Evolutionary conservation across 2,888 invertebrate genomes (phyloP).

Genomic region (Ptilodon capucinus): DNA sequence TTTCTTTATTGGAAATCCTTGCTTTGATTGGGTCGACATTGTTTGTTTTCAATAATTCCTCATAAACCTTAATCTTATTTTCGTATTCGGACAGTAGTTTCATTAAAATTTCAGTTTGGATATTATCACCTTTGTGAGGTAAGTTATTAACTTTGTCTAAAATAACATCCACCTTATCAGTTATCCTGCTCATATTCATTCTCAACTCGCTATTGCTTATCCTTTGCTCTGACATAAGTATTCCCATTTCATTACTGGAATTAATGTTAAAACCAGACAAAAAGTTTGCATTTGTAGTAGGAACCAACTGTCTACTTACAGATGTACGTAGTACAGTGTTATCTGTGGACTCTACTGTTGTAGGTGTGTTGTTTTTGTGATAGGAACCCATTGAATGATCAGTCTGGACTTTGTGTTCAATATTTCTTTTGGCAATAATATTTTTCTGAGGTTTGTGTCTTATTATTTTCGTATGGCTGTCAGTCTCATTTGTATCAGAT

Average conservation of each 20-base stretch:
- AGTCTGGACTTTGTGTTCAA: constrained; percentile 36
- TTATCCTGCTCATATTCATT: constrained; percentile 64
- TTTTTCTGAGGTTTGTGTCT: constrained; percentile 57
- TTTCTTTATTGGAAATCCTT: constrained; percentile 7
- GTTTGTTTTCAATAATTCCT: constrained; percentile 52
- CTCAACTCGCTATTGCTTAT: constrained; percentile 67
- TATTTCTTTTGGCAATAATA: constrained; percentile 37
- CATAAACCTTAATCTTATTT: constrained; percentile 66
- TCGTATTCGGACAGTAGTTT: constrained; percentile 71
- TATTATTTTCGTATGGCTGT: constrained; percentile 39
- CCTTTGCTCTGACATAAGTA: constrained; percentile 67
- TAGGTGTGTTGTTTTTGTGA: constrained; percentile 28
- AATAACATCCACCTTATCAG: constrained; percentile 64
- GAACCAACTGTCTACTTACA: constrained; percentile 49
- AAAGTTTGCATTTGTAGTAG: constrained; percentile 41
- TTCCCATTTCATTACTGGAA: constrained; percentile 44
- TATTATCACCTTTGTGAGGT: constrained; percentile 31
- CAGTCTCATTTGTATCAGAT: constrained; percentile 56
- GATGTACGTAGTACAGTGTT: constrained; percentile 29
- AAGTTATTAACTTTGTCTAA: constrained; percentile 49
- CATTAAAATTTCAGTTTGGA: constrained; percentile 55
- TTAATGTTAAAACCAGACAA: constrained; percentile 25
- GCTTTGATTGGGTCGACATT: constrained; percentile 8
- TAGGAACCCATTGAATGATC: constrained; percentile 35
- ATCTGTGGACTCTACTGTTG: constrained; percentile 26